phyloP scores from a whole-genome alignment of 2,797 vertebrate species.

The Heteromormyrus szaboi region DNA sequence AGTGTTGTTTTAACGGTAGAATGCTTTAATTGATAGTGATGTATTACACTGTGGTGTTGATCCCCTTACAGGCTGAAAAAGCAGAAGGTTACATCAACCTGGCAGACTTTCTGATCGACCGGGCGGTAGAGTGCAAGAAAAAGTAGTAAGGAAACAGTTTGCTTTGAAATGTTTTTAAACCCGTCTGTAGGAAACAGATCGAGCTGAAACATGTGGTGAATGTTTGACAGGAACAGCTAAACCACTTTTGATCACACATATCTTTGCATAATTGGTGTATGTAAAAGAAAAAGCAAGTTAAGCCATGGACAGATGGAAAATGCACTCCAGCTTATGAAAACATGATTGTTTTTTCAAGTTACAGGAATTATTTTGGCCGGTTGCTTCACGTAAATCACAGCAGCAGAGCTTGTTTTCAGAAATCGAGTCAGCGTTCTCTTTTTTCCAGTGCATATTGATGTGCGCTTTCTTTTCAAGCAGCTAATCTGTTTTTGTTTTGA shows the following conservation, averaged over 20 bases:
- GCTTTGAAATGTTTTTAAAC: background rate
- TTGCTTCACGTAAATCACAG: background rate
- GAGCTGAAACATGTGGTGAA: background rate
- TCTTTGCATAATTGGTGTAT: background rate
- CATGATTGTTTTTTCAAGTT: background rate
- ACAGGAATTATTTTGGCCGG: background rate
- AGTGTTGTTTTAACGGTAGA: background rate
- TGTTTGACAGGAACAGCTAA: background rate
- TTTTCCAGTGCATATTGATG: background rate
- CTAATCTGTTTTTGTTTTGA: background rate
- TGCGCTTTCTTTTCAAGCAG: background rate
- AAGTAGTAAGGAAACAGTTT: slow-evolving; percentile 79
- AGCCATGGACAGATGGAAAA: background rate
- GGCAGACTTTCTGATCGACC: slow-evolving; percentile 84
- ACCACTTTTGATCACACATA: background rate
- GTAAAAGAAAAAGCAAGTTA: background rate
- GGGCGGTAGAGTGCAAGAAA: slow-evolving; percentile 91
- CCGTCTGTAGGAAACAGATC: background rate
- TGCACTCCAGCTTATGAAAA: background rate
- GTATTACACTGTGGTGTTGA: background rate
- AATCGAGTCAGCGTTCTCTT: background rate
- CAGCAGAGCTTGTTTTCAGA: background rate
- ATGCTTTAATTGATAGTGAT: background rate
- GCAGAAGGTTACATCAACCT: slow-evolving; percentile 93
- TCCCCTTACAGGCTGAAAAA: slow-evolving; percentile 78